These are phyloP conservation scores for Eunapius fragilis DNA, from an alignment of 37 sponge, comb jelly and placozoan species.

Conservation along the genomic window DNA sequence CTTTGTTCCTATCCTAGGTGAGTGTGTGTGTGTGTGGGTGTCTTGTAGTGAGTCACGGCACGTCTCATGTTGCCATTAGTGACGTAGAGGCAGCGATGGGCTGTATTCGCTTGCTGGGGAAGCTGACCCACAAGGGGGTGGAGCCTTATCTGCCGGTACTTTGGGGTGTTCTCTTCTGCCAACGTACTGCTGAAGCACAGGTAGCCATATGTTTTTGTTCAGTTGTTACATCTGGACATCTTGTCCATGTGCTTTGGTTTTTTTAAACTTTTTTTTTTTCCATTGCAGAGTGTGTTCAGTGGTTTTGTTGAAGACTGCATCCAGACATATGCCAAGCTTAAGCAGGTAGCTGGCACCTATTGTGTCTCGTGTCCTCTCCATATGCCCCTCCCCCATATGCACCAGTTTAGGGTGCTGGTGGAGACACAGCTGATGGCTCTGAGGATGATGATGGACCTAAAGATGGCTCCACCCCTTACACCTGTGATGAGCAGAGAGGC, in stretches of 20 bases:
- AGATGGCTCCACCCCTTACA: not conserved
- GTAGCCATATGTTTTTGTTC: not conserved
- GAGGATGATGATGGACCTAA: constrained; percentile 5
- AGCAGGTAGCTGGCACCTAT: too few species aligned
- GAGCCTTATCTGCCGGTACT: constrained; percentile 17
- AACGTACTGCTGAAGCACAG: not conserved
- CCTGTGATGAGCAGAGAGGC: not conserved
- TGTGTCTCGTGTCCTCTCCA: too few species aligned
- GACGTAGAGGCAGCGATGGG: not conserved
- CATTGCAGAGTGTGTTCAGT: not conserved
- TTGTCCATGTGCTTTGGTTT: too few species aligned
- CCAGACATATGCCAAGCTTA: constrained; percentile 26
- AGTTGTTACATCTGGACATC: not conserved
- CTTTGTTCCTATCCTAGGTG: not conserved
- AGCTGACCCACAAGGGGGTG: constrained; percentile 32
- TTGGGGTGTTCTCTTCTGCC: too few species aligned
- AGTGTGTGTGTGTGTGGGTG: not conserved
- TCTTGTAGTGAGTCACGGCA: not conserved
- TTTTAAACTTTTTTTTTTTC: not conserved
- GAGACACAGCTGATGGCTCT: constrained; percentile 1
- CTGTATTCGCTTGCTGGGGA: constrained; percentile 17
- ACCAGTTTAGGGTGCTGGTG: constrained; percentile 22
- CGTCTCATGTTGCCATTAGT: not conserved
- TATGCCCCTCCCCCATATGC: not conserved
- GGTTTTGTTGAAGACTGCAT: constrained; percentile 22